These are phyloP conservation scores for Sphenodon punctatus DNA, from an alignment of 2,797 vertebrate genomes.

Conservation along the genomic window DNA sequence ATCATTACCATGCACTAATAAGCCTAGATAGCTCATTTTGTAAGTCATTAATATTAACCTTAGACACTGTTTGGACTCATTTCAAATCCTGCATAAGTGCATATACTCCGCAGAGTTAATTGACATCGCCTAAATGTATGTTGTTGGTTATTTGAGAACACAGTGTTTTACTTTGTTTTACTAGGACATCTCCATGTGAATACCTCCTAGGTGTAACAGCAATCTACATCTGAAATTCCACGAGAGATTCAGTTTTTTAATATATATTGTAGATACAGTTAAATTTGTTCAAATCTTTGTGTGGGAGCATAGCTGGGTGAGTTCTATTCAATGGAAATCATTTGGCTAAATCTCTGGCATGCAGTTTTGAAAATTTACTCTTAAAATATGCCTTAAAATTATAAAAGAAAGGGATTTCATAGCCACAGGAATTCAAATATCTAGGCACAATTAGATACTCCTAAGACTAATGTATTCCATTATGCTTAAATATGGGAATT, in stretches of 20 bases:
- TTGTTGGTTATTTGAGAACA: conserved; percentile 33
- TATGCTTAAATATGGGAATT: background rate
- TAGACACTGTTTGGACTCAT: conserved; percentile 62
- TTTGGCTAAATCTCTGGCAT: background rate
- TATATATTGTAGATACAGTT: background rate
- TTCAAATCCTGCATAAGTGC: conserved; percentile 59
- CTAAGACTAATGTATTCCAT: background rate
- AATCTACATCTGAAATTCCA: background rate
- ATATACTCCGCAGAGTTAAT: conserved; percentile 63
- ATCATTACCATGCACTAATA: conserved; percentile 88
- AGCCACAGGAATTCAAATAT: background rate
- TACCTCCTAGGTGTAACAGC: background rate
- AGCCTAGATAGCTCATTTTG: conserved; percentile 82
- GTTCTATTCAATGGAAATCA: background rate
- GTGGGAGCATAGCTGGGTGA: background rate
- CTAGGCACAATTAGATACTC: background rate
- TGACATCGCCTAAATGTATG: conserved; percentile 52
- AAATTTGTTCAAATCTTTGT: background rate
- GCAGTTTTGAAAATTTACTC: conserved; percentile 5
- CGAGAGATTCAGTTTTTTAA: background rate
- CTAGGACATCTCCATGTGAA: background rate
- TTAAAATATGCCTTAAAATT: background rate
- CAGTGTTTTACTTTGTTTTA: conserved; percentile 16
- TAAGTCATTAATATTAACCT: conserved; percentile 68
- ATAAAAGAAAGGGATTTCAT: background rate